Evolutionary conservation across 2,888 invertebrate genomes (phyloP).

Genomic region (Neoitamus cyanurus): DNA sequence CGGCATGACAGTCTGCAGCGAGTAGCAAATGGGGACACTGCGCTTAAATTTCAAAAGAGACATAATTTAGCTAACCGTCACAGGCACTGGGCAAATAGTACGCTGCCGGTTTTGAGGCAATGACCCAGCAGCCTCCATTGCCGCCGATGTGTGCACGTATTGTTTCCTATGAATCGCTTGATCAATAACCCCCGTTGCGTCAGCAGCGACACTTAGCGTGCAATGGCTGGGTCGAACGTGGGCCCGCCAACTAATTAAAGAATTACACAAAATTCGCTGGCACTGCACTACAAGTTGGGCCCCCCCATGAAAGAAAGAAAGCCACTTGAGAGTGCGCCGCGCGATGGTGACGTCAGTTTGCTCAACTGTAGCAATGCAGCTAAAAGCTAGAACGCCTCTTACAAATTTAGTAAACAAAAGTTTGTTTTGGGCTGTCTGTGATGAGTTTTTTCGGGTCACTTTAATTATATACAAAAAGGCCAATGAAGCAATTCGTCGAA

Average conservation of each 20-base stretch:
- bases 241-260: background rate
- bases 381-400: constrained; percentile 25
- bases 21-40: constrained; percentile 6
- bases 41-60: background rate
- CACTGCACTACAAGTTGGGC: background rate
- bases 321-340: background rate
- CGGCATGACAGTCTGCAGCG: background rate
- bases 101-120: background rate
- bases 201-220: background rate
- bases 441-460: constrained; percentile 33
- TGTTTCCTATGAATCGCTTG: background rate
- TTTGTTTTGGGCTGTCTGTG: constrained; percentile 41
- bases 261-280: constrained; percentile 1
- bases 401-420: constrained; percentile 25
- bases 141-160: background rate
- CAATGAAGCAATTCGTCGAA: constrained; percentile 6
- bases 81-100: background rate
- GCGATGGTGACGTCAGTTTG: constrained; percentile 16
- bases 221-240: background rate
- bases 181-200: constrained; percentile 25
- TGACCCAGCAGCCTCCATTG: background rate
- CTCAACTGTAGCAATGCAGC: constrained; percentile 6
- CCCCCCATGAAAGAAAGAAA: background rate
- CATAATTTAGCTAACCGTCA: background rate
- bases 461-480: constrained; percentile 30